Percentiles rank a stretch among this genome's conserved stretches.
Evolutionary conservation across 2,113 vertebrate genomes (phyloP).

Genomic region (Pedionomus torquatus): DNA sequence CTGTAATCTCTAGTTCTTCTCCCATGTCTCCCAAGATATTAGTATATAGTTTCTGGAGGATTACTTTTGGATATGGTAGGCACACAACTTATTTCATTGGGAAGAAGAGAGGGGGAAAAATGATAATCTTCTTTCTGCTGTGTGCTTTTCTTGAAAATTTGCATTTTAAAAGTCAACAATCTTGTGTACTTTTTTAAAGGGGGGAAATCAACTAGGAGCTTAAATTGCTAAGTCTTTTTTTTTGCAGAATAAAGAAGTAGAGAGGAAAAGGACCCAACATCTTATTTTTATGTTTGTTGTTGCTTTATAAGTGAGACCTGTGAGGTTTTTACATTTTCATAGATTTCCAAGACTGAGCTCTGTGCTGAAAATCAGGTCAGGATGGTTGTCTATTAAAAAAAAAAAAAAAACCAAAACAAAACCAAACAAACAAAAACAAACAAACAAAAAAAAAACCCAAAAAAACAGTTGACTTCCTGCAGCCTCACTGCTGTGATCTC

Average conservation of each 20-base stretch:
- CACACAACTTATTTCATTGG: not conserved
- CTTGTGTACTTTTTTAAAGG: constrained; percentile 36
- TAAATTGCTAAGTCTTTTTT: constrained; percentile 50
- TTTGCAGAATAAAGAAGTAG: not conserved
- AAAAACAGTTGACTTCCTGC: not conserved
- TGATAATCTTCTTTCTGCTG: not conserved
- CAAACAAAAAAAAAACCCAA: too few species aligned
- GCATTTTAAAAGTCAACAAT: constrained; percentile 55
- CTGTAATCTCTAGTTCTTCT: constrained; percentile 10
- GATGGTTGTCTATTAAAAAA: not conserved
- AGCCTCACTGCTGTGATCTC: not conserved
- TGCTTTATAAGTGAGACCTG: constrained; percentile 1
- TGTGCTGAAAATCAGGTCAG: not conserved
- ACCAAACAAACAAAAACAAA: too few species aligned
- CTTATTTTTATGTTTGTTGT: not conserved
- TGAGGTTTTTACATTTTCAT: constrained; percentile 5
- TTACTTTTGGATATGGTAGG: constrained; percentile 43
- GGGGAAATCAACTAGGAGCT: not conserved
- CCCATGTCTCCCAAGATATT: not conserved
- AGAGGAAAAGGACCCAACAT: not conserved
- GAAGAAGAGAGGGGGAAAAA: not conserved
- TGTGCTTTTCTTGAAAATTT: constrained; percentile 32
- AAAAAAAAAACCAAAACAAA: too few species aligned
- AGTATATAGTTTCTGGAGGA: constrained; percentile 25
- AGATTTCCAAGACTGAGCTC: not conserved